A percentile compares a stretch with the other conserved stretches of the same genome.
phyloP scores from a whole-genome alignment of 2,888 invertebrate genomes.

The Pyrrhia umbra region DNA sequence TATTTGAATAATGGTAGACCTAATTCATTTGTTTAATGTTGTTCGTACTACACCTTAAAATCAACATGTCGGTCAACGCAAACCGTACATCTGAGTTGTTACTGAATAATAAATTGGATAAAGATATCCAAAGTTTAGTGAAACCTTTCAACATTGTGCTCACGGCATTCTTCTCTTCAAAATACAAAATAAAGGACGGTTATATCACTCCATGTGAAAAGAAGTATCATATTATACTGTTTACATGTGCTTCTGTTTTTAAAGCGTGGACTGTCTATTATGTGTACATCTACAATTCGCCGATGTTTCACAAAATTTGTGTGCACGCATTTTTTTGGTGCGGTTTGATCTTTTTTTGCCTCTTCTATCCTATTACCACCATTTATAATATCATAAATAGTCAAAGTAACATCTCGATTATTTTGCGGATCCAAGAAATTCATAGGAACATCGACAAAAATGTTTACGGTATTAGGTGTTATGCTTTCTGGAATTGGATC shows the following conservation, averaged over 20 bases:
- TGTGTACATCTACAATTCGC: background rate
- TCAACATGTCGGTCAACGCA: background rate
- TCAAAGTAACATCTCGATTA: background rate
- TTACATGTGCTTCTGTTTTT: background rate
- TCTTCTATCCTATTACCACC: background rate
- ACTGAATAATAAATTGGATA: background rate
- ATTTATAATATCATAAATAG: background rate
- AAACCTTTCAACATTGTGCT: background rate
- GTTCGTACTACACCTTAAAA: too few species aligned
- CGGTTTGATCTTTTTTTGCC: background rate
- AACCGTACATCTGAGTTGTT: background rate
- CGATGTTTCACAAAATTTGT: background rate
- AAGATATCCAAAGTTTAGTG: background rate
- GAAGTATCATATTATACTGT: background rate
- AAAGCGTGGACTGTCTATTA: too few species aligned
- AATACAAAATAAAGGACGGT: background rate
- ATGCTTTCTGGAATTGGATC: background rate
- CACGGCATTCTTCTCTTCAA: background rate
- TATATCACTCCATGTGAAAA: background rate
- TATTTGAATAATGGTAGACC: background rate
- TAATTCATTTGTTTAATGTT: background rate
- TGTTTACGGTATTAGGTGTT: background rate
- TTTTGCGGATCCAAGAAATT: background rate
- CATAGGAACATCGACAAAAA: background rate
- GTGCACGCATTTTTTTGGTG: background rate